A percentile compares a stretch with the other conserved stretches of the same genome.
Conservation (phyloP, 2,113 vertebrate genomes). For the Pica pica region DNA sequence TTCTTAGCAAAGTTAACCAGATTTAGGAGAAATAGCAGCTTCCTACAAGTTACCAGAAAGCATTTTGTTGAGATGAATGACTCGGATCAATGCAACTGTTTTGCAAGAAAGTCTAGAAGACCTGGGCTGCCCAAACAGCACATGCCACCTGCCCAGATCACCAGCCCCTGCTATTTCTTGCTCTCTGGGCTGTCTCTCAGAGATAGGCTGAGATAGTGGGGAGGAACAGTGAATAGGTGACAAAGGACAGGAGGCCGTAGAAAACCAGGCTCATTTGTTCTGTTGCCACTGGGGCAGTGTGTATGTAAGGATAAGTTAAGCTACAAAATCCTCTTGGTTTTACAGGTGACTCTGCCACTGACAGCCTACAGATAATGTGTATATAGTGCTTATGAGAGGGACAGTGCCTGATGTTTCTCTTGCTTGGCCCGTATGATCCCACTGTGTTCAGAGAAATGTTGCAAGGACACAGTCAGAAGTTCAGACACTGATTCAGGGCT, state of each 20-base stretch:
- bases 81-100: not conserved
- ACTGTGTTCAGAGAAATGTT: not conserved
- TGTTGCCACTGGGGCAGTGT: not conserved
- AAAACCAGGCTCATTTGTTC: not conserved
- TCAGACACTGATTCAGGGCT: not conserved
- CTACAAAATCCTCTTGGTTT: not conserved
- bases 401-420: not conserved
- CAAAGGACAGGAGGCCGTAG: not conserved
- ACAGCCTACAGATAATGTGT: not conserved
- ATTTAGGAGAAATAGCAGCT: not conserved
- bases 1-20: not conserved
- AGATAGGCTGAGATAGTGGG: not conserved
- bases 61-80: not conserved
- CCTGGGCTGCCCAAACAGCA: rapidly evolving
- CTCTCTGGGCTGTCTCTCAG: not conserved
- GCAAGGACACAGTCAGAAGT: not conserved
- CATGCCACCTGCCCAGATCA: not conserved
- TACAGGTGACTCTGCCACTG: not conserved
- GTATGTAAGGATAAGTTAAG: not conserved
- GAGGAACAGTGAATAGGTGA: not conserved
- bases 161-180: not conserved
- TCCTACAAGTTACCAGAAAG: not conserved
- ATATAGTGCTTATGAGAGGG: not conserved
- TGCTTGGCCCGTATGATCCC: not conserved
- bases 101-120: not conserved